Base-by-base conservation (phyloP, 2,888 invertebrate genomes). In the Papilio protenor region DNA sequence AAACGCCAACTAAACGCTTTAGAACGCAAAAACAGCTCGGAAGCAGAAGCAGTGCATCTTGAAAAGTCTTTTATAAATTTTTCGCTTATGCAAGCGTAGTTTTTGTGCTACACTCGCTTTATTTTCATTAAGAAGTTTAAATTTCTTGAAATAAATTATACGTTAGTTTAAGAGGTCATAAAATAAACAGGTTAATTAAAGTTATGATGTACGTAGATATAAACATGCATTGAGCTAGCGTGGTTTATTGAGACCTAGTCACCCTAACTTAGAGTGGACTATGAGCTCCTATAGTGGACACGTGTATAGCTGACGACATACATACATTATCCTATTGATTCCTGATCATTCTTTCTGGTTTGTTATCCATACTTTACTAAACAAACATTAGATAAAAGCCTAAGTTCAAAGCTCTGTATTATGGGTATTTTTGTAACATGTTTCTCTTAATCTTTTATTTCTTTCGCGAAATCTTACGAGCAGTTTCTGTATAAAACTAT, bases 1-100 rank as follows among this genome's bases (percentile, higher is more conserved):
- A 40, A 66, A 66, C 12, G 66, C 40, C 18, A 66, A 66, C 40
- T 66, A n/a, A 66, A 66, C 66, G 66, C 64, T 66, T 66, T n/a
- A 18, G 40, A 33, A 66, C 2, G 66, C 66, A 66, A 64, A 64
- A 64, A 64, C 66, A 40, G 40, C 66, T 66, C 66, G 40, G 23
- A 59, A 59, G 57, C 57, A 59, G 40, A 64, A 33, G 66, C 40
- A 40, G 33, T 40, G 66, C 66, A 40, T 66, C 66, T 61, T 61
- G 59, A 52, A 23, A 27, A 27, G 59, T 27, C 59, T 61, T 61
- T 61, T 64, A 64, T 64, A 64, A 40, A 40, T 64, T 40, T 40
- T 64, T 64, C 33, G 18, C 64, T 64, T 40, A 64, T 40, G 33
- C 64, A 64, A 64, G 64, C 18, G 40, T 40, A 64, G 40, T 18